These are phyloP conservation scores for Doris montereyensis DNA, from an alignment of 2,888 invertebrate species.

Conservation along the genomic window DNA sequence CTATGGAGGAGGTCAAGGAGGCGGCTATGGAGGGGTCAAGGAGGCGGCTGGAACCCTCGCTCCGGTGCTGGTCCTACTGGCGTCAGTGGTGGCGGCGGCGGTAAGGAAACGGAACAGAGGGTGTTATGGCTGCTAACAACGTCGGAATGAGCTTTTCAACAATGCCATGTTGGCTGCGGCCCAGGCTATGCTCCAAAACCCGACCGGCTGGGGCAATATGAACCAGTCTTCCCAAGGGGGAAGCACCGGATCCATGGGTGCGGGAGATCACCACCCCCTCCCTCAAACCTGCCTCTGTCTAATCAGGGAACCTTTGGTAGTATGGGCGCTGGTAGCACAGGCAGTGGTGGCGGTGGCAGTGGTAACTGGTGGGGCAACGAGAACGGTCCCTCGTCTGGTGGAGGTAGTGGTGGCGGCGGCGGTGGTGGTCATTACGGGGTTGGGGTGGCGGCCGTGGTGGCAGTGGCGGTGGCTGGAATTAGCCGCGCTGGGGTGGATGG, in stretches of 20 bases:
- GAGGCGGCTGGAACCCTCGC: slow-evolving; percentile 40
- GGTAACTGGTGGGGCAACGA: slow-evolving; percentile 43
- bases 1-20: slow-evolving; percentile 33
- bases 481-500: no score
- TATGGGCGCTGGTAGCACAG: slow-evolving; percentile 39
- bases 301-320: slow-evolving; percentile 40
- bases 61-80: slow-evolving; percentile 39
- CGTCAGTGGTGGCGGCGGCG: slow-evolving; percentile 43
- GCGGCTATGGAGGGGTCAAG: slow-evolving; percentile 39
- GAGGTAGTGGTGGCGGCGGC: slow-evolving; percentile 46
- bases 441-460: slow-evolving; percentile 43
- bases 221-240: slow-evolving; percentile 47
- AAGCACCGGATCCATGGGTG: slow-evolving; percentile 39
- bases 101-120: slow-evolving; percentile 44
- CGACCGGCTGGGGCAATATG: slow-evolving; percentile 48
- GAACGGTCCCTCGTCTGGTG: slow-evolving; percentile 38
- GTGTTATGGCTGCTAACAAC: slow-evolving; percentile 44
- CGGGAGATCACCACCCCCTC: slow-evolving; percentile 35
- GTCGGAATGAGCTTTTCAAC: slow-evolving; percentile 64
- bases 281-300: slow-evolving; percentile 18
- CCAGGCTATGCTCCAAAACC: slow-evolving; percentile 62
- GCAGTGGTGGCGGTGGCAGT: slow-evolving; percentile 34
- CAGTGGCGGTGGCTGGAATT: slow-evolving; percentile 47
- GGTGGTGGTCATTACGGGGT: slow-evolving; percentile 36
- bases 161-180: slow-evolving; percentile 66